phyloP scores from a whole-genome alignment of 2,888 invertebrate species.

The Agrochola lota region DNA sequence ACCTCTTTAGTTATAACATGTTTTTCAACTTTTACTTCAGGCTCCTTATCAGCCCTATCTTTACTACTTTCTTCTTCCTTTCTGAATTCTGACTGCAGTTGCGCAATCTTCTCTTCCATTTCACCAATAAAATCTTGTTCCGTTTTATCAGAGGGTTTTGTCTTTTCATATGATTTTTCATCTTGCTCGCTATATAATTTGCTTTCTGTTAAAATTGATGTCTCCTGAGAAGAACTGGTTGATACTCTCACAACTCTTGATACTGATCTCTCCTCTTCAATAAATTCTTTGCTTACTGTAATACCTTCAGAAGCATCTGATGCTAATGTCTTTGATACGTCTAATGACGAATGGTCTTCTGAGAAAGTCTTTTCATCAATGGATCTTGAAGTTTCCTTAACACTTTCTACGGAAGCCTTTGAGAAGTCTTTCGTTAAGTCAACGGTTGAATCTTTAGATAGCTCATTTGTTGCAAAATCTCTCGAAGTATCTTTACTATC shows the following conservation, averaged over 20 bases:
- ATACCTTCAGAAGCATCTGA: slow-evolving; percentile 86
- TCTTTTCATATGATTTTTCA: slow-evolving; percentile 79
- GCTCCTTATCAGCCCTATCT: slow-evolving; percentile 42
- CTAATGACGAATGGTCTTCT: slow-evolving; percentile 88
- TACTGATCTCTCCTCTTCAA: slow-evolving; percentile 83
- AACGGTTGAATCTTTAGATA: slow-evolving; percentile 88
- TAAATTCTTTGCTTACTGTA: slow-evolving; percentile 83
- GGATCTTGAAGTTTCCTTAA: slow-evolving; percentile 86
- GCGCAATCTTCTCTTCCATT: slow-evolving; percentile 78
- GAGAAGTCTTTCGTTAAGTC: slow-evolving; percentile 87
- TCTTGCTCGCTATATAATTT: slow-evolving; percentile 84
- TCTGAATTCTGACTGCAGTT: slow-evolving; percentile 77
- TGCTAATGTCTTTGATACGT: slow-evolving; percentile 88
- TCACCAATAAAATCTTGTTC: slow-evolving; percentile 79
- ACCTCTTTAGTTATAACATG: slow-evolving; percentile 63
- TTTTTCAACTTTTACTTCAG: slow-evolving; percentile 53
- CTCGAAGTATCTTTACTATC: slow-evolving; percentile 89
- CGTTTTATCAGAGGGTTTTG: slow-evolving; percentile 74
- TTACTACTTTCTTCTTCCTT: slow-evolving; percentile 73
- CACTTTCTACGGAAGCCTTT: slow-evolving; percentile 87
- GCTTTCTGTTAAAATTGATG: slow-evolving; percentile 85
- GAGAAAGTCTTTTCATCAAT: slow-evolving; percentile 88
- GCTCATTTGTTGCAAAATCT: slow-evolving; percentile 88
- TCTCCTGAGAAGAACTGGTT: slow-evolving; percentile 85
- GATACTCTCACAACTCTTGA: slow-evolving; percentile 81